A percentile compares a stretch with the other conserved stretches of the same genome.
These are phyloP conservation scores for Parnassius smintheus DNA, from an alignment of 2,888 invertebrate species.

Conservation along the genomic window DNA sequence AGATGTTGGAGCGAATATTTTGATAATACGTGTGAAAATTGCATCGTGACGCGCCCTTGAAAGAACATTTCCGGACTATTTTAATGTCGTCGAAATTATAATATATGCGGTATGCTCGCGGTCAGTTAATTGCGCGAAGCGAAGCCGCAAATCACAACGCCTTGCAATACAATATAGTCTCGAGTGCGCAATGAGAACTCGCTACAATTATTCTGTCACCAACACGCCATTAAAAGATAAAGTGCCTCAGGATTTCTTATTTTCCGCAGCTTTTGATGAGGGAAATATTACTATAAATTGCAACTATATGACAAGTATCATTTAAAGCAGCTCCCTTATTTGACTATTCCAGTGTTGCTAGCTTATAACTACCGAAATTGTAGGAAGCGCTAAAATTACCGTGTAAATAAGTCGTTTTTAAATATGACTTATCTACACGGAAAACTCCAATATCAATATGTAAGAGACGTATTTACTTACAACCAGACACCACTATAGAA, in stretches of 20 bases:
- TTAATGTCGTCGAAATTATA: conserved; percentile 71
- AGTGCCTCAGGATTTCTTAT: conserved; percentile 17
- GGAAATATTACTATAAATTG: conserved; percentile 34
- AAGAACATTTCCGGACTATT: conserved; percentile 64
- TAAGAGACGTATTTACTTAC: conserved; percentile 50
- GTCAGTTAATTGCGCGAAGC: conserved; percentile 53
- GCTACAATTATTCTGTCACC: conserved; percentile 25
- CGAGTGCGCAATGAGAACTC: conserved; percentile 31
- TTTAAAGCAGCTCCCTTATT: conserved; percentile 19
- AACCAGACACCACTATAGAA: conserved; percentile 44
- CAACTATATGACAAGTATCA: conserved; percentile 31
- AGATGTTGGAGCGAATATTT: conserved; percentile 51
- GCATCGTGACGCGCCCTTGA: conserved; percentile 60
- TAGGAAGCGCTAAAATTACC: conserved; percentile 45
- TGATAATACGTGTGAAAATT: conserved; percentile 57
- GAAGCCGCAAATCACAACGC: conserved; percentile 53
- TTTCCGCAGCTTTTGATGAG: conserved; percentile 18
- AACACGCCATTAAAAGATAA: conserved; percentile 24
- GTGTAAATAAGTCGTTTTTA: conserved; percentile 32
- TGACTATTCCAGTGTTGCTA: conserved; percentile 26
- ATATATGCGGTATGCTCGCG: conserved; percentile 51
- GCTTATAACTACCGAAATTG: conserved; percentile 49
- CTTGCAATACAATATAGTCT: conserved; percentile 31
- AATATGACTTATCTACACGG: conserved; percentile 51
- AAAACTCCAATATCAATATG: conserved; percentile 45